phyloP scores from a whole-genome alignment of 30 jellyfish, hydroid and myxozoan species.

The Cassiopea xamachana region DNA sequence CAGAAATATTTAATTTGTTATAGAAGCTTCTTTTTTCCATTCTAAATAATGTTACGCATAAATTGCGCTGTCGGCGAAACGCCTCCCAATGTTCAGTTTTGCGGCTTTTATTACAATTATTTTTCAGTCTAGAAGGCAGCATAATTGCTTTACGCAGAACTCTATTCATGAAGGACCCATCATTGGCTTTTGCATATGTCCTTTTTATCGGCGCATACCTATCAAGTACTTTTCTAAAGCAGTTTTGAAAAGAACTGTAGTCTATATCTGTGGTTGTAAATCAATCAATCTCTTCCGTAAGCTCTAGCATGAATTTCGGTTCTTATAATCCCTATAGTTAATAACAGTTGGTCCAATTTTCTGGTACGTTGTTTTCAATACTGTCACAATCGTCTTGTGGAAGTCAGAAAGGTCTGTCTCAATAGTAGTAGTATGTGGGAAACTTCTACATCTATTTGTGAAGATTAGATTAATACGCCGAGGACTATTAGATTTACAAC shows the following conservation, averaged over 20 bases:
- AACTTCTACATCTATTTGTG: constrained; percentile 4
- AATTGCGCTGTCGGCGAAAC: constrained; percentile 31
- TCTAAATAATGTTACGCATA: constrained; percentile 25
- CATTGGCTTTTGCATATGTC: constrained; percentile 24
- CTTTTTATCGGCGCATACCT: constrained; percentile 28
- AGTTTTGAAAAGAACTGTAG: constrained; percentile 5
- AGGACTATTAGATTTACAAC: constrained; percentile 12
- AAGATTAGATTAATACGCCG: not conserved
- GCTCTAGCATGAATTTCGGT: constrained; percentile 1
- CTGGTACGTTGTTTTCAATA: constrained; percentile 18
- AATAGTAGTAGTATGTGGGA: constrained; percentile 1
- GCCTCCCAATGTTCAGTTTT: constrained; percentile 29
- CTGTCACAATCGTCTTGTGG: constrained; percentile 6
- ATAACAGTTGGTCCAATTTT: constrained; percentile 14
- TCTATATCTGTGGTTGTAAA: not conserved
- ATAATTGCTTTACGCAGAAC: constrained; percentile 38
- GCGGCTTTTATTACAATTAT: constrained; percentile 1
- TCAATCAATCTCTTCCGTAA: not conserved
- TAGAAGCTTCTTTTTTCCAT: constrained; percentile 12
- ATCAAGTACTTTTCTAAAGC: constrained; percentile 16
- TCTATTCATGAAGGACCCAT: constrained; percentile 32
- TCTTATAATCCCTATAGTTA: constrained; percentile 25
- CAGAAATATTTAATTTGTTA: constrained; percentile 15
- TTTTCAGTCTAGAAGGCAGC: constrained; percentile 32
- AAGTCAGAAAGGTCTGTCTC: constrained; percentile 23